Conservation (phyloP, 92 coral and sea anemone species). For the Epizoanthus ramosus region DNA sequence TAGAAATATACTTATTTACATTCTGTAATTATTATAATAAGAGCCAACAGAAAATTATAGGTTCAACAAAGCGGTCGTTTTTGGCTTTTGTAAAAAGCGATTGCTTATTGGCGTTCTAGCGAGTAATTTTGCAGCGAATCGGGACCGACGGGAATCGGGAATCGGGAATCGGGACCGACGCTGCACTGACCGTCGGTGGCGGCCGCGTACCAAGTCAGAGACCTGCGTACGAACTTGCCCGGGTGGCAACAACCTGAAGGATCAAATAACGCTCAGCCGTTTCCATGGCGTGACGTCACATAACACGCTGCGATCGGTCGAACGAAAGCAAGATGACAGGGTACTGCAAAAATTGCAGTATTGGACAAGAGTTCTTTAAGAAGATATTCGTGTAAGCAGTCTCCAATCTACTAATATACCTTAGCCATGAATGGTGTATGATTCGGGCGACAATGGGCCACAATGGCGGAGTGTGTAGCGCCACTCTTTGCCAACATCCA, state of each 20-base stretch:
- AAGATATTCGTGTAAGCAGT: neutral
- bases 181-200: too few species aligned
- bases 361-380: neutral
- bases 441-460: constrained; percentile 31
- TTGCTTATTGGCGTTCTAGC: too few species aligned
- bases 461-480: constrained; percentile 65
- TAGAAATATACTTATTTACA: too few species aligned
- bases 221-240: constrained; percentile 8
- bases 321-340: constrained; percentile 24
- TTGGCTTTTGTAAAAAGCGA: too few species aligned
- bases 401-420: neutral
- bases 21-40: too few species aligned
- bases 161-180: too few species aligned
- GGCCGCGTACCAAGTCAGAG: neutral
- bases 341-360: neutral
- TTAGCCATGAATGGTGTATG: neutral
- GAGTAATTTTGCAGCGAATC: too few species aligned
- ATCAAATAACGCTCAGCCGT: neutral
- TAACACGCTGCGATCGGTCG: neutral
- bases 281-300: constrained; percentile 46
- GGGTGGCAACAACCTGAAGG: neutral
- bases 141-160: too few species aligned
- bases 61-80: too few species aligned
- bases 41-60: too few species aligned
- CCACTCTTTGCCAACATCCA: constrained; percentile 92